Evolutionary conservation across 1,140 invertebrate genomes (phyloP).

Genomic region (Drosophila quadrilineata): DNA sequence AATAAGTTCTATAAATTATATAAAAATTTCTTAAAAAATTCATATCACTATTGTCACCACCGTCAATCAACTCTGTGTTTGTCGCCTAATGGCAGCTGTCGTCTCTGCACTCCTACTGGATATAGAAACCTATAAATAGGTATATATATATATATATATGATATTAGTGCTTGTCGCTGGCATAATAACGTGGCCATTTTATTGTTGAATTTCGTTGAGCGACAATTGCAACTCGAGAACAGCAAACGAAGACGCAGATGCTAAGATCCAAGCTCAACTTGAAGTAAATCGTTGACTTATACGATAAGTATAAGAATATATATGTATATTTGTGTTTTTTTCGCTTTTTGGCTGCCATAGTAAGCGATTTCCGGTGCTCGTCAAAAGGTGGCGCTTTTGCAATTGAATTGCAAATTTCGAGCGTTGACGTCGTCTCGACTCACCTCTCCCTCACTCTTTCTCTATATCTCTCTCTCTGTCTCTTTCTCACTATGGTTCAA

Average conservation of each 20-base stretch:
- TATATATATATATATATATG: slow-evolving; percentile 46
- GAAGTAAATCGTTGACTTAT: too few relatives aligned
- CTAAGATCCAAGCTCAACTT: too few relatives aligned
- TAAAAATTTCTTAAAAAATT: too few relatives aligned
- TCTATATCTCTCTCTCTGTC: too few relatives aligned
- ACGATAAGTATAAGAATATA: too few relatives aligned
- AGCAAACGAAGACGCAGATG: too few relatives aligned
- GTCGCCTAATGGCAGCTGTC: too few relatives aligned
- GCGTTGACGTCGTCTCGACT: slow-evolving; percentile 50
- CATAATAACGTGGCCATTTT: slow-evolving; percentile 65
- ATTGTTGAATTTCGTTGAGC: slow-evolving; percentile 63
- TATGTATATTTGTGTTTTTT: slow-evolving; percentile 47
- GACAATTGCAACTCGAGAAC: slow-evolving; percentile 26
- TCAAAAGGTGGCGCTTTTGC: slow-evolving; percentile 71
- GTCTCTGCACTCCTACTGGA: slow-evolving; percentile 1
- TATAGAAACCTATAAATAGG: slow-evolving; percentile 33
- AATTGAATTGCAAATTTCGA: slow-evolving; percentile 77
- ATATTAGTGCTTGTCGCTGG: slow-evolving; percentile 58
- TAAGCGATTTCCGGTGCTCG: slow-evolving; percentile 72
- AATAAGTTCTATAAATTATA: too few relatives aligned
- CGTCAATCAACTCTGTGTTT: too few relatives aligned
- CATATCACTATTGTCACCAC: not conserved
- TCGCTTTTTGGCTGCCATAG: slow-evolving; percentile 57
- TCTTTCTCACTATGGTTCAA: too few relatives aligned
- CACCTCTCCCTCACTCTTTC: too few relatives aligned